These are phyloP conservation scores for Tanypteryx hageni DNA, from an alignment of 2,888 invertebrate genomes.

Conservation along the genomic window DNA sequence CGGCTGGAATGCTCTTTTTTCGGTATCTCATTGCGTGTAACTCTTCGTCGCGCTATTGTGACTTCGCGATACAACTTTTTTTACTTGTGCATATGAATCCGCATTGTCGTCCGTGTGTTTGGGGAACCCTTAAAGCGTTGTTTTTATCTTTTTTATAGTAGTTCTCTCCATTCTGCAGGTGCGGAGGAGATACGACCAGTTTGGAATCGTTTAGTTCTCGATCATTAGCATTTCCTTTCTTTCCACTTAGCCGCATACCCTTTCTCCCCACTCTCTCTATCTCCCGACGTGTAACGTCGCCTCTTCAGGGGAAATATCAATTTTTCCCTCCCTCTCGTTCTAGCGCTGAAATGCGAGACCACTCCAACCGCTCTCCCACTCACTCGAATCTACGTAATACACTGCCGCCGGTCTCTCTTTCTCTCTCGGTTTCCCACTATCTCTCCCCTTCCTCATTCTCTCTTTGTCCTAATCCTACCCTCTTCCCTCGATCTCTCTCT, in stretches of 20 bases:
- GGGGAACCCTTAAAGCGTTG: neutral
- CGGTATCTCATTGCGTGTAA: too few species aligned
- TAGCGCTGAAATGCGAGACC: neutral
- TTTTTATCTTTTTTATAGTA: neutral
- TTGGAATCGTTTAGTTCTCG: neutral
- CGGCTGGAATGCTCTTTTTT: too few species aligned
- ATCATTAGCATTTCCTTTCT: constrained; percentile 10
- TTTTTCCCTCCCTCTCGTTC: neutral
- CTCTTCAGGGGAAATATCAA: neutral
- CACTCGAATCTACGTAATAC: neutral
- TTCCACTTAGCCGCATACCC: constrained; percentile 27
- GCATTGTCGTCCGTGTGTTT: neutral
- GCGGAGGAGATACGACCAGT: neutral
- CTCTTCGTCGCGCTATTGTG: too few species aligned
- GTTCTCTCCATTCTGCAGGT: neutral
- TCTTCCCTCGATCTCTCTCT: neutral
- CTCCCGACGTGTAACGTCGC: neutral
- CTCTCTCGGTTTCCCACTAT: too few species aligned
- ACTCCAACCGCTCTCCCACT: neutral
- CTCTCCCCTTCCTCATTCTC: neutral
- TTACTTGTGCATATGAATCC: neutral
- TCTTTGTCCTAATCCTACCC: neutral
- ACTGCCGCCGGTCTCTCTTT: too few species aligned
- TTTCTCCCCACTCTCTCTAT: neutral
- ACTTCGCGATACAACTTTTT: too few species aligned